Evolutionary conservation across 1,140 invertebrate species (phyloP).

Genomic region (Tetramorium alpestre): DNA sequence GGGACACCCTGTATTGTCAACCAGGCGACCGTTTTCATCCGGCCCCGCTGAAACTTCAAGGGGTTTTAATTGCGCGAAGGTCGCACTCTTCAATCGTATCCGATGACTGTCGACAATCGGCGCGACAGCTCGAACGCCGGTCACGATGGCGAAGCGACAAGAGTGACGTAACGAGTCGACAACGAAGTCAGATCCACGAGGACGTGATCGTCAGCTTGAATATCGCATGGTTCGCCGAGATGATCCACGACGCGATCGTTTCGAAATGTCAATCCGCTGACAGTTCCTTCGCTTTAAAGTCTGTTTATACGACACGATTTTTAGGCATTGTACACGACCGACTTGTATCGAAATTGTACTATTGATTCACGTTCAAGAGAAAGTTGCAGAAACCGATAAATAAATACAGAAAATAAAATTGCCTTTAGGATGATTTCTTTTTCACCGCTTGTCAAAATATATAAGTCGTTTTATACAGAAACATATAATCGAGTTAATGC

Average conservation of each 20-base stretch:
- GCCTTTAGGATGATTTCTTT: not conserved
- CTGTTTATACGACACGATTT: conserved; percentile 54
- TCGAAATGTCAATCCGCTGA: conserved; percentile 62
- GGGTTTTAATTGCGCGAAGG: conserved; percentile 83
- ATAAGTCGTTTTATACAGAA: not conserved
- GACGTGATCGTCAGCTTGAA: conserved; percentile 51
- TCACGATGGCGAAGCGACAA: conserved; percentile 74
- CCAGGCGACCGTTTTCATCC: conserved; percentile 68
- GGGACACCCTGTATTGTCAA: conserved; percentile 70
- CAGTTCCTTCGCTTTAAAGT: conserved; percentile 55
- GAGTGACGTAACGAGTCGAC: conserved; percentile 79
- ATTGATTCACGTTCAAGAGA: conserved; percentile 26
- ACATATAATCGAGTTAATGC: not conserved
- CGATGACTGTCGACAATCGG: conserved; percentile 77
- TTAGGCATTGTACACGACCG: conserved; percentile 20
- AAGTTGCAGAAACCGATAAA: not conserved
- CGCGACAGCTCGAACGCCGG: conserved; percentile 69
- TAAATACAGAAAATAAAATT: not conserved
- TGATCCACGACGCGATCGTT: conserved; percentile 52
- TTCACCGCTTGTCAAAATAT: not conserved
- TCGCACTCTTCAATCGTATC: conserved; percentile 75
- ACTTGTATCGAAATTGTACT: conserved; percentile 16
- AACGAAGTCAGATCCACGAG: conserved; percentile 70
- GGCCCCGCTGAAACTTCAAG: conserved; percentile 76
- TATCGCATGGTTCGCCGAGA: conserved; percentile 24